A percentile compares a stretch with the other conserved stretches of the same genome.
Evolutionary conservation across 2,888 invertebrate species (phyloP).

Genomic region (Sepiola atlantica): DNA sequence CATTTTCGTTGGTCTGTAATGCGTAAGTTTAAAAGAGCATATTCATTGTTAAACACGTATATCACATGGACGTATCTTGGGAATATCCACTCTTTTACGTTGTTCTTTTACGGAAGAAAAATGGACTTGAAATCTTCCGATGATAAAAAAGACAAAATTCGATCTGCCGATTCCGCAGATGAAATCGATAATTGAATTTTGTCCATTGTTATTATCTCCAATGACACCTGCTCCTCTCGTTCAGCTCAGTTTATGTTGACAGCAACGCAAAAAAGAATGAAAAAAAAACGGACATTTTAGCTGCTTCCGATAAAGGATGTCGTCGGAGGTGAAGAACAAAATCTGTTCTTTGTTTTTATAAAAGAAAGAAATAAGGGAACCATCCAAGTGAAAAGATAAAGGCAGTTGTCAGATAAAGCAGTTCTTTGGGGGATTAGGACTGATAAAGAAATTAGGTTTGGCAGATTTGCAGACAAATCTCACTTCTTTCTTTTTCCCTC

Average conservation of each 20-base stretch:
- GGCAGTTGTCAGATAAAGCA: neutral
- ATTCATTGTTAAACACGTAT: no score
- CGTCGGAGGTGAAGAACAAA: neutral
- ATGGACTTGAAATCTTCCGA: neutral
- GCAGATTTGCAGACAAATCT: neutral
- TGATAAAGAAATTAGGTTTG: neutral
- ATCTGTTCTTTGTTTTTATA: neutral
- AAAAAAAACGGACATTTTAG: neutral
- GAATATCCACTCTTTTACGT: neutral
- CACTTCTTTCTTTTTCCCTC: neutral
- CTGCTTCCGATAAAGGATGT: neutral
- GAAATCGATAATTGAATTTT: neutral
- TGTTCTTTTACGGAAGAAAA: neutral
- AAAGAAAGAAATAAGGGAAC: neutral
- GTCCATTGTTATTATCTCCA: neutral
- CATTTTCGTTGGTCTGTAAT: no score
- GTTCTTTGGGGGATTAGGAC: neutral
- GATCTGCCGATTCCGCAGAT: neutral
- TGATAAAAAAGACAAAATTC: neutral
- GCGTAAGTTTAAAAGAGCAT: no score
- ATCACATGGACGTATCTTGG: no score
- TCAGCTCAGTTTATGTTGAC: neutral
- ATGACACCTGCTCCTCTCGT: neutral
- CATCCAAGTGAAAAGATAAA: neutral
- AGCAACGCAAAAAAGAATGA: neutral